Conservation (phyloP, 1,140 invertebrate species). For the Eubasilissa regina region DNA sequence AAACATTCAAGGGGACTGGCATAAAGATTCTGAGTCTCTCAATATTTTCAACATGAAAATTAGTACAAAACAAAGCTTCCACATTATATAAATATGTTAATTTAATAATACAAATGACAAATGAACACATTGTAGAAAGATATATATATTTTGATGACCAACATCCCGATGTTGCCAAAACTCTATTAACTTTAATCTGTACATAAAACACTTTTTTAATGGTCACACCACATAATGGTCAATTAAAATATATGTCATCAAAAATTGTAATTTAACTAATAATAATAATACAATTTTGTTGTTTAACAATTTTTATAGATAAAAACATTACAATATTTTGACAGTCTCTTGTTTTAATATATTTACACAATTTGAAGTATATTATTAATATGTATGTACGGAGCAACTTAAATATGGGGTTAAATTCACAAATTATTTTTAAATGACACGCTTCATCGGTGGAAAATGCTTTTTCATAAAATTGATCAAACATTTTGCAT, state of each 20-base stretch:
- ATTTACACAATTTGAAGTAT: slow-evolving; percentile 12
- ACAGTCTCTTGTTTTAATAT: slow-evolving; percentile 36
- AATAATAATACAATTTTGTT: slow-evolving; percentile 26
- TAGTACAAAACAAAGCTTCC: slow-evolving; percentile 1
- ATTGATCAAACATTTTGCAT: background rate
- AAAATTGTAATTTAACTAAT: slow-evolving; percentile 20
- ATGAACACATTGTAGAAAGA: slow-evolving; percentile 22
- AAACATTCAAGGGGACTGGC: slow-evolving; percentile 22
- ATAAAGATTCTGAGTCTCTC: background rate
- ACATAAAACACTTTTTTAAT: background rate
- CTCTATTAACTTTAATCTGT: slow-evolving; percentile 2
- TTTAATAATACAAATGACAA: slow-evolving; percentile 17
- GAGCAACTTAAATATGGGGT: background rate
- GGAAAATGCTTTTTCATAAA: background rate
- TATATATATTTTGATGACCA: slow-evolving; percentile 5
- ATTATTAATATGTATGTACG: slow-evolving; percentile 12
- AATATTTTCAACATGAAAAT: slow-evolving; percentile 5
- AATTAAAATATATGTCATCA: slow-evolving; percentile 6
- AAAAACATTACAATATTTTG: slow-evolving; percentile 26
- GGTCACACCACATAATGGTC: no score
- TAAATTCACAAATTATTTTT: slow-evolving; percentile 16
- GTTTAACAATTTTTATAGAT: slow-evolving; percentile 15
- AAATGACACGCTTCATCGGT: slow-evolving; percentile 17
- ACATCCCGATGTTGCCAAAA: background rate
- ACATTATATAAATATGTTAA: slow-evolving; percentile 1